Evolutionary conservation across 64 coral and sea anemone species (phyloP).

Genomic region (Pocillopora verrucosa): DNA sequence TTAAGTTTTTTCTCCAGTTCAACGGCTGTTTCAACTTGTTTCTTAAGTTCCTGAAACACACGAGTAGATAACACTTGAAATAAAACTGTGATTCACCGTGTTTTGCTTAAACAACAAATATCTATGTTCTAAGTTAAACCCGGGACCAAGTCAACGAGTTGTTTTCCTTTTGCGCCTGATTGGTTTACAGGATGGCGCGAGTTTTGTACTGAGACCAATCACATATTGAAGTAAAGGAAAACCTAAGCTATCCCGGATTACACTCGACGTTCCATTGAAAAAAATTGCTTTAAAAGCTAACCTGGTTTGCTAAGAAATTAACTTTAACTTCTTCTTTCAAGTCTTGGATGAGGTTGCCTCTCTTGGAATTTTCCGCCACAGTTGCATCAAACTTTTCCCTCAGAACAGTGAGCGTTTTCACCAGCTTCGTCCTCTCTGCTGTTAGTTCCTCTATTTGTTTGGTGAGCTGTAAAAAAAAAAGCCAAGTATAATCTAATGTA

Average conservation of each 20-base stretch:
- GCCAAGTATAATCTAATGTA: neutral
- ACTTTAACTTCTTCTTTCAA: slow-evolving; percentile 44
- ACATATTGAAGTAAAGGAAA: too few relatives aligned
- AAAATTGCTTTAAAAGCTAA: neutral
- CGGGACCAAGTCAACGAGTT: too few relatives aligned
- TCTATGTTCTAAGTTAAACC: too few relatives aligned
- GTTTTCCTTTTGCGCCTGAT: too few relatives aligned
- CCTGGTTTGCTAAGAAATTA: slow-evolving; percentile 38
- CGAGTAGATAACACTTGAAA: neutral
- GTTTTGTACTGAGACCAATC: too few relatives aligned
- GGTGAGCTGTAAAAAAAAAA: neutral
- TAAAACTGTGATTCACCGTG: neutral
- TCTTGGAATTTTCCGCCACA: slow-evolving; percentile 2
- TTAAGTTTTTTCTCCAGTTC: slow-evolving; percentile 20
- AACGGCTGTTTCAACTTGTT: slow-evolving; percentile 4
- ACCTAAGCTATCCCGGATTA: too few relatives aligned
- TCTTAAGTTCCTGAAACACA: slow-evolving; percentile 15
- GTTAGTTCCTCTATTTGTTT: neutral
- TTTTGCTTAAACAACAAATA: neutral
- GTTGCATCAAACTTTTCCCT: slow-evolving; percentile 25
- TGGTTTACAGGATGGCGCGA: too few relatives aligned
- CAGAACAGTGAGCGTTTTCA: neutral
- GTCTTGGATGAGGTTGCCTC: slow-evolving; percentile 29
- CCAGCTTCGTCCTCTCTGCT: neutral
- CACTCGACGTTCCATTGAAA: too few relatives aligned